Evolutionary conservation across 2,888 invertebrate genomes (phyloP).

Genomic region (Steinernema hermaphroditum): DNA sequence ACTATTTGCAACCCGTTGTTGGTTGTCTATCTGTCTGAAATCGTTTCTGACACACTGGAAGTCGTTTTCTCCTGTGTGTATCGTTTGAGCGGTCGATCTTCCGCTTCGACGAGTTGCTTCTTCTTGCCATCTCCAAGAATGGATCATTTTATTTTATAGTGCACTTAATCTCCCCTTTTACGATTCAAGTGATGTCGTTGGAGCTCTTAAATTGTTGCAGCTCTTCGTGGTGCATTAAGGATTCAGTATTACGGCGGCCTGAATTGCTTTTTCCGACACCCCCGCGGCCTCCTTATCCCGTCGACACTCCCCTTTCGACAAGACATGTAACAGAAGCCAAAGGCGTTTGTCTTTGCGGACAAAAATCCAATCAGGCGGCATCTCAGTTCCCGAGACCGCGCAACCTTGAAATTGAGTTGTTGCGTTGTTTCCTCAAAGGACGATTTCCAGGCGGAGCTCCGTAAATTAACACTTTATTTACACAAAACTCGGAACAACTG

Average conservation of each 20-base stretch:
- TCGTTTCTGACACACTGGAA: too few species aligned
- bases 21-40: too few species aligned
- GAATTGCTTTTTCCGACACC: not conserved
- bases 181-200: not conserved
- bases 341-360: not conserved
- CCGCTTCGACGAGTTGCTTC: too few species aligned
- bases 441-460: not conserved
- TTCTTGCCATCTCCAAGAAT: too few species aligned
- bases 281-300: not conserved
- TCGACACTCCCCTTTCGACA: not conserved
- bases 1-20: too few species aligned
- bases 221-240: not conserved
- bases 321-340: not conserved
- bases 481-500: slow-evolving; percentile 14
- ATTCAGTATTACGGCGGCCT: not conserved
- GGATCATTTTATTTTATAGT: too few species aligned
- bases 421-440: not conserved
- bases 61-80: too few species aligned
- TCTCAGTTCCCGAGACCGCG: not conserved
- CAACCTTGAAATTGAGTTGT: slow-evolving; percentile 11
- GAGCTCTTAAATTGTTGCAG: slow-evolving; percentile 4
- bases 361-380: slow-evolving; percentile 17
- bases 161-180: not conserved
- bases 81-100: too few species aligned
- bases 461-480: slow-evolving; percentile 23